Conservation (phyloP, 2,888 invertebrate genomes). For the Idaea aversata region DNA sequence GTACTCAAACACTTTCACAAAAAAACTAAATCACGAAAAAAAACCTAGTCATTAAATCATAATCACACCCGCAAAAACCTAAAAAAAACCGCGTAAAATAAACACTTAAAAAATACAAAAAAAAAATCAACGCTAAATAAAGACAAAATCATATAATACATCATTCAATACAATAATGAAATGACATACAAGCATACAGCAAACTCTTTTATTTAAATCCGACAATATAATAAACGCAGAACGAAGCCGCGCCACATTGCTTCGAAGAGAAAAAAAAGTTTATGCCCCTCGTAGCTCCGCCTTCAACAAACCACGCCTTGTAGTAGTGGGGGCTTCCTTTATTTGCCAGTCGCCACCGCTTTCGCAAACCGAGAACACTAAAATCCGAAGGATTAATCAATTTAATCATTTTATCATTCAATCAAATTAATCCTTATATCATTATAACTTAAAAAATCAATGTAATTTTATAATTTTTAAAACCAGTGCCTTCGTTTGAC, state of each 20-base stretch:
- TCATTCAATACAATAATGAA: neutral
- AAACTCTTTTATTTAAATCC: neutral
- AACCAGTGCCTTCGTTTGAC: neutral
- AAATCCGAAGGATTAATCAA: neutral
- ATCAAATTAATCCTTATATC: constrained; percentile 1
- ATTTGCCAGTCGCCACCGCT: neutral
- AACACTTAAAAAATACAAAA: neutral
- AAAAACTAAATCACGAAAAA: too few relatives aligned
- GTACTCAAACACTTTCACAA: too few relatives aligned
- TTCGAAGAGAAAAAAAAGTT: neutral
- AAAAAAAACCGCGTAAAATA: neutral
- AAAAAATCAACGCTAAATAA: neutral
- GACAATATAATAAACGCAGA: neutral
- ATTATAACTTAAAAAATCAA: neutral
- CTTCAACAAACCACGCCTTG: neutral
- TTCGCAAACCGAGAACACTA: neutral
- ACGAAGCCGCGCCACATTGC: neutral
- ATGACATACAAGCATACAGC: neutral
- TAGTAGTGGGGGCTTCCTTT: neutral
- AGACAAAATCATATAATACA: neutral
- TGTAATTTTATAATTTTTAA: neutral
- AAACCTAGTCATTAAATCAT: neutral
- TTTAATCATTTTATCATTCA: constrained; percentile 3
- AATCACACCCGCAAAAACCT: neutral
- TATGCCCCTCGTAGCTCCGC: neutral